Conservation (phyloP, 2,888 invertebrate species). For the Yponomeuta evonymella region DNA sequence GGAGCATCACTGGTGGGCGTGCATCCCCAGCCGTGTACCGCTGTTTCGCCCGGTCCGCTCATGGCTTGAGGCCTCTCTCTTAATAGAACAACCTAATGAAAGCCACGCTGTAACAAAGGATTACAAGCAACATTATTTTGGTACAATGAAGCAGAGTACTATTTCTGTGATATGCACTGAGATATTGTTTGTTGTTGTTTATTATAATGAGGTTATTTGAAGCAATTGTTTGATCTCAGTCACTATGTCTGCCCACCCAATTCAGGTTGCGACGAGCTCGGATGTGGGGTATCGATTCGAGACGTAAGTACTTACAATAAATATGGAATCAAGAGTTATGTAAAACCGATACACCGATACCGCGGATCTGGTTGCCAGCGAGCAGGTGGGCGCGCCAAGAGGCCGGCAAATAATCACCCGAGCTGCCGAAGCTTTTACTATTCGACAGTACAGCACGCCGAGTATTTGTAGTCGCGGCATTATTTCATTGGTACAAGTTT, state of each 20-base stretch:
- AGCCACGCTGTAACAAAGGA: slow-evolving; percentile 42
- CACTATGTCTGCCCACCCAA: not conserved
- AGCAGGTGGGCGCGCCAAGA: slow-evolving; percentile 29
- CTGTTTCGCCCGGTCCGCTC: slow-evolving; percentile 41
- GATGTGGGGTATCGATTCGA: slow-evolving; percentile 2
- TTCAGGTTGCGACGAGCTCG: not conserved
- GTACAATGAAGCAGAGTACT: slow-evolving; percentile 23
- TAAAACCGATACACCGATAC: slow-evolving; percentile 49
- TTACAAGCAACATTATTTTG: slow-evolving; percentile 37
- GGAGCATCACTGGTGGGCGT: slow-evolving; percentile 61
- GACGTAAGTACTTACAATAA: slow-evolving; percentile 26
- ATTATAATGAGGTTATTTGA: not conserved
- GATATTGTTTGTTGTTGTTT: not conserved
- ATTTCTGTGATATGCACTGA: not conserved
- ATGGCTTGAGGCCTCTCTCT: slow-evolving; percentile 31
- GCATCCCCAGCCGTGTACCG: slow-evolving; percentile 62
- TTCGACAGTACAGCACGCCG: slow-evolving; percentile 18
- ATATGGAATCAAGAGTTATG: slow-evolving; percentile 44
- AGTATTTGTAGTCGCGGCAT: slow-evolving; percentile 3
- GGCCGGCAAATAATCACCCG: slow-evolving; percentile 11
- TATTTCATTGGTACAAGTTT: not conserved
- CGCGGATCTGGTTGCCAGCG: slow-evolving; percentile 33
- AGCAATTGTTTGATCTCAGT: not conserved
- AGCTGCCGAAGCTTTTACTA: not conserved
- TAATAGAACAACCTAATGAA: slow-evolving; percentile 25